Base-by-base conservation (phyloP, 2,113 vertebrate species). In the cattle (Bos taurus) region DNA sequence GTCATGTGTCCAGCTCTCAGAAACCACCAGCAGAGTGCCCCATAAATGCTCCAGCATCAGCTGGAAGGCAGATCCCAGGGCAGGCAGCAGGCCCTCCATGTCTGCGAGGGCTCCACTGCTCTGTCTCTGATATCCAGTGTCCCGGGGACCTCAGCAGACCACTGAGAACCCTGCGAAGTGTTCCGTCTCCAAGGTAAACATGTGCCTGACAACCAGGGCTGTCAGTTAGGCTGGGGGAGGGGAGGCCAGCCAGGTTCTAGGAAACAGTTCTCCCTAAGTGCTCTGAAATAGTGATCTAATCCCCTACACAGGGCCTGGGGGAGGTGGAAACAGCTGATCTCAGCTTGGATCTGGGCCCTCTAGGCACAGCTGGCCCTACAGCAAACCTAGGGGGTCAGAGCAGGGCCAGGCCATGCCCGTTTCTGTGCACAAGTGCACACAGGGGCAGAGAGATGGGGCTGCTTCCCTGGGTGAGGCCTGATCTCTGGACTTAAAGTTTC, bases 391-490 rank as follows among this genome's bases (percentile, higher is more conserved):
- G 17, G 17, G 17, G 3, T 74, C 74, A 50, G 21, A 33, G 77
- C 26, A 59, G n/a, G 52, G 30, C 15, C 6, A 9, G 13, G 36
- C 7, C 4, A 8, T 0, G 1, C 13, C 5, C 23, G 28, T 26
- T 16, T 54, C 57, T 21, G 13, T 86, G 43, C 26, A 46, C 12
- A 16, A 6, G 21, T 2, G 17, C n/a, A n/a, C 17, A 21, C 1
- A 59, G 57, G 30, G 46, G 85, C 33, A 33, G 25, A 19, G 78
- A n/a, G 40, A 10, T 28, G 43, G 33, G 2, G 6, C 21, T 13
- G 11, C 57, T 59, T 59, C 25, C 23, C 23, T 12, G 57, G 57
- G 25, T 26, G 25, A 59, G 57, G 57, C 25, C 23, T 59, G 23
- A 5, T 59, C 57, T 26, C 59, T 30, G 59, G 28, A 62, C 59